A percentile compares a stretch with the other conserved stretches of the same genome.
Conservation (phyloP, 1,140 invertebrate species). For the Diachasma alloeum region DNA sequence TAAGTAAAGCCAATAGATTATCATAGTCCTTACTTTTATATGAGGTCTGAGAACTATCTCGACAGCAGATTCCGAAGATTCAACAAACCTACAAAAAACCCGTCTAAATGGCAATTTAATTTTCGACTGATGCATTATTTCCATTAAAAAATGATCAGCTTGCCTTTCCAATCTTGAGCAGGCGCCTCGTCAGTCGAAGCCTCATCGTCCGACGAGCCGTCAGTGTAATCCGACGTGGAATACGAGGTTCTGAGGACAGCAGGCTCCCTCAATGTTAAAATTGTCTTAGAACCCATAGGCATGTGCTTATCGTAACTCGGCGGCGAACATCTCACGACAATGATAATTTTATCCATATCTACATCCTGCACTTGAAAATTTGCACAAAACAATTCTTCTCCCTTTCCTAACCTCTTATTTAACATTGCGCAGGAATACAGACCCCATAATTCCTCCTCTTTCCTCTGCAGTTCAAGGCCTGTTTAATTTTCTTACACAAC, state of each 20-base stretch:
- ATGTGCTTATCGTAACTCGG: neutral
- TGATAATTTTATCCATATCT: conserved; percentile 33
- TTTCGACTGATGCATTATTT: too few species aligned
- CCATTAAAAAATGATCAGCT: neutral
- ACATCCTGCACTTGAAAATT: neutral
- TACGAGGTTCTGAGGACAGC: conserved; percentile 26
- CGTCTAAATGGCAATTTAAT: neutral
- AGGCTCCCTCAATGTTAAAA: conserved; percentile 42
- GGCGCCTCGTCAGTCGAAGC: neutral
- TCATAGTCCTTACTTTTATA: neutral
- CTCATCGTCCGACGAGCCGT: neutral
- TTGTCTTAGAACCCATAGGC: conserved; percentile 46
- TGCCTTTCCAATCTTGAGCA: neutral
- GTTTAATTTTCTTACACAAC: neutral
- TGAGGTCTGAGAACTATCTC: neutral
- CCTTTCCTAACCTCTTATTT: neutral
- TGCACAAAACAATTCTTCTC: neutral
- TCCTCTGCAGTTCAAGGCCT: neutral
- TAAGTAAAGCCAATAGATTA: too few species aligned
- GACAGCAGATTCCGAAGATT: neutral
- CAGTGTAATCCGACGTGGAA: conserved; percentile 7
- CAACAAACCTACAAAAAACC: neutral
- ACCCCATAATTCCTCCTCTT: neutral
- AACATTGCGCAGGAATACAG: neutral
- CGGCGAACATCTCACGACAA: conserved; percentile 40